phyloP scores from a whole-genome alignment of 2,888 invertebrate species.

The Parasteatoda lunata region DNA sequence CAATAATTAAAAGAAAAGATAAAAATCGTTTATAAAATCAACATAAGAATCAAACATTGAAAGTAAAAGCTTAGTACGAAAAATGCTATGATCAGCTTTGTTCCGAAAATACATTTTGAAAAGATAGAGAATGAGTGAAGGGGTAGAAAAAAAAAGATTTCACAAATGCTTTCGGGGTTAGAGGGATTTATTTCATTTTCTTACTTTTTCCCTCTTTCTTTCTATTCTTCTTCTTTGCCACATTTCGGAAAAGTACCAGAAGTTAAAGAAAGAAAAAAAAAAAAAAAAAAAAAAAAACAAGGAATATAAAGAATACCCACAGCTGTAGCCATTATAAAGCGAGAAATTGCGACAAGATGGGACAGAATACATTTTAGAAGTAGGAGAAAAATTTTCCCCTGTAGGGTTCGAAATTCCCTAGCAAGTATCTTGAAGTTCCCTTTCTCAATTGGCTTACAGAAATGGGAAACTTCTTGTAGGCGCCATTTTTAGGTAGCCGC shows the following conservation, averaged over 20 bases:
- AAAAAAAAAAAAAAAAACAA: not conserved
- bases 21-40: too few relatives aligned
- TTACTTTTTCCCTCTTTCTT: constrained; percentile 10
- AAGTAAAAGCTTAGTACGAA: too few relatives aligned
- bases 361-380: constrained; percentile 46
- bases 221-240: not conserved
- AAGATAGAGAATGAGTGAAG: not conserved
- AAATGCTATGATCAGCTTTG: not conserved
- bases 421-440: constrained; percentile 10
- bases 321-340: constrained; percentile 56
- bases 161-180: constrained; percentile 11
- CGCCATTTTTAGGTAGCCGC: constrained; percentile 37
- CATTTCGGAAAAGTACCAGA: not conserved
- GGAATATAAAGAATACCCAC: constrained; percentile 8
- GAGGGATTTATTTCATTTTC: constrained; percentile 25
- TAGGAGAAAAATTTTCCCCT: constrained; percentile 18
- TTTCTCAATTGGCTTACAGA: constrained; percentile 9
- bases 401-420: constrained; percentile 1
- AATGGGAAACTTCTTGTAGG: not conserved
- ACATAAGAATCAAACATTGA: too few relatives aligned
- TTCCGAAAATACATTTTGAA: constrained; percentile 15
- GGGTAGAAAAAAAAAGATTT: constrained; percentile 13
- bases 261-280: not conserved
- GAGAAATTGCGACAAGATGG: constrained; percentile 51
- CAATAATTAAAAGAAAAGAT: too few relatives aligned